phyloP scores from a whole-genome alignment of 2,888 invertebrate genomes.

The Hypsopygia costalis region DNA sequence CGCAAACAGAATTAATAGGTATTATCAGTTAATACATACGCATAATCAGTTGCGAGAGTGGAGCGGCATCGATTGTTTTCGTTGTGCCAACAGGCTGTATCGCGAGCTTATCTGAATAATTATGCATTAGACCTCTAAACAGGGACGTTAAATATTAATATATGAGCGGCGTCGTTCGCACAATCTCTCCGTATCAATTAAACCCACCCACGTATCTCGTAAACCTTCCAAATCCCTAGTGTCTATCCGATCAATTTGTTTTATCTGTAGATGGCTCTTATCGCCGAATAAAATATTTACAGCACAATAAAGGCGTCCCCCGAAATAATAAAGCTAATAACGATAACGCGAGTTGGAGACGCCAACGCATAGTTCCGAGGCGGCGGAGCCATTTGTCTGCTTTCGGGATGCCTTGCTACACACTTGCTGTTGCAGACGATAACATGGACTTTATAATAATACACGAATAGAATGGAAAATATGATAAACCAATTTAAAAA shows the following conservation, averaged over 20 bases:
- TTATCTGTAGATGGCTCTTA: conserved; percentile 67
- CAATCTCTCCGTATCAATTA: conserved; percentile 69
- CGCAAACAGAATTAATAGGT: conserved; percentile 15
- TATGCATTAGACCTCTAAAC: conserved; percentile 47
- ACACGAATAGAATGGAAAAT: no score
- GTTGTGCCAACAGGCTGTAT: conserved; percentile 25
- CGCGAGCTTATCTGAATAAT: conserved; percentile 40
- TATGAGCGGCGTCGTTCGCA: conserved; percentile 54
- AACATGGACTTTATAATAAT: no score
- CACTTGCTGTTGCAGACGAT: not conserved
- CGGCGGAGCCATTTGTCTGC: not conserved
- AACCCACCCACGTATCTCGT: conserved; percentile 60
- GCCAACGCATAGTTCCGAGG: conserved; percentile 23
- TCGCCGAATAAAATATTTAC: conserved; percentile 75
- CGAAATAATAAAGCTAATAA: conserved; percentile 69
- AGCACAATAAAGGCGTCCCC: conserved; percentile 69
- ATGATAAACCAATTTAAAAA: no score
- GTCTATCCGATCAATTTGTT: conserved; percentile 69
- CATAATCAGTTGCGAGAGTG: conserved; percentile 8
- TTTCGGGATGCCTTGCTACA: not conserved
- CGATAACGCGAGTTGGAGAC: conserved; percentile 53
- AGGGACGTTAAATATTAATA: conserved; percentile 60
- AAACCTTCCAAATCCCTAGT: conserved; percentile 53
- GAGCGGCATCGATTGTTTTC: conserved; percentile 14
- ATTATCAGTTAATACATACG: conserved; percentile 13